A percentile compares a stretch with the other conserved stretches of the same genome.
These are phyloP conservation scores for Phodopus roborovskii DNA, from an alignment of 2,113 vertebrate species.

Conservation along the genomic window DNA sequence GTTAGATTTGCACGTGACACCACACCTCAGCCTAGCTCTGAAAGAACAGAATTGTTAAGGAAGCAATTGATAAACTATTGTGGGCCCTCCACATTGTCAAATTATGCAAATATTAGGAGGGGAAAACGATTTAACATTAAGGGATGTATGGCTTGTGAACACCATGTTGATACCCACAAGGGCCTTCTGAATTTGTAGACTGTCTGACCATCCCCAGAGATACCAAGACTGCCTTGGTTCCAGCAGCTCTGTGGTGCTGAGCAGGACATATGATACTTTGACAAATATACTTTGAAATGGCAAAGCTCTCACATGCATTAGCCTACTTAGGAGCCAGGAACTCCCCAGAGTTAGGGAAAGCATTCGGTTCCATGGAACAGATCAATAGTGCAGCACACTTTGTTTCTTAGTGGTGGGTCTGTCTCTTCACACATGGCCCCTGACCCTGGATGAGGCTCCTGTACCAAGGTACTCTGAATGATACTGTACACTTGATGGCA, in stretches of 20 bases:
- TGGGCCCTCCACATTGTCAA: background rate
- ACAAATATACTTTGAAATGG: background rate
- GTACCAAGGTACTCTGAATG: background rate
- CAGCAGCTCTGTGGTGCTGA: background rate
- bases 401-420: background rate
- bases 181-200: background rate
- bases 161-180: background rate
- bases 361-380: background rate
- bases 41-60: background rate
- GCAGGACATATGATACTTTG: background rate
- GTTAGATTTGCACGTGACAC: background rate
- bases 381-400: background rate
- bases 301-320: background rate
- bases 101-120: background rate
- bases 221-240: background rate
- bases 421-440: background rate
- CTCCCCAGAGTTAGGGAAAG: constrained; percentile 12
- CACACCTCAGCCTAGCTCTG: background rate
- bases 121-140: background rate
- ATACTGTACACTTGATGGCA: background rate
- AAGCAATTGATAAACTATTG: background rate
- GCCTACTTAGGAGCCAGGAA: constrained; percentile 12
- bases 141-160: background rate
- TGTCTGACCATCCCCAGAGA: background rate
- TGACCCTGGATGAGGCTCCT: background rate